Base-by-base conservation (phyloP, 1,140 invertebrate species). In the Octopus bimaculoides region DNA sequence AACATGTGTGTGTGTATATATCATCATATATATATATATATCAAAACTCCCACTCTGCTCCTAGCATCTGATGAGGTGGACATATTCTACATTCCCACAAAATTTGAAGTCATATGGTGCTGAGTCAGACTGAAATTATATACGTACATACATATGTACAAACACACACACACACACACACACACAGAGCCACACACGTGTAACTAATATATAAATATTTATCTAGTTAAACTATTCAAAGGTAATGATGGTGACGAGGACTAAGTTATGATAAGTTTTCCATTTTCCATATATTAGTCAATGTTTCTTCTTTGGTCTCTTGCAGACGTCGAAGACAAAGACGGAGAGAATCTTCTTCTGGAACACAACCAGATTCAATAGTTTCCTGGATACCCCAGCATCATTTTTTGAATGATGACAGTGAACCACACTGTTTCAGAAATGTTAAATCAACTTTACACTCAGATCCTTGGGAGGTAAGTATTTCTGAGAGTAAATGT, bases 401-500 rank as follows among this genome's bases (percentile, higher is more conserved):
- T 1, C 66, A 71, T 14, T 71, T 71, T 17, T 71, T 71, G 17
- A 71, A 71, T 17, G 66, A 71, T 71, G 66, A 71, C 7, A n/a
- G 26, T 71, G 66, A 71, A 14, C 66, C 66, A 9, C 66, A 71
- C 17, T 71, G 26, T 20, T 71, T 71, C 66, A 9, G 66, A 71
- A 71, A 14, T 20, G 26, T 71, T n/a, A 71, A 71, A 71, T 20
- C 17, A 20, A 71, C 66, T 6, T 71, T 71, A 20, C 17, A 20
- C 26, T 71, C 66, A 71, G 66, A 71, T 71, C 66, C 66, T 71
- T 71, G 66, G 66, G 66, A 71, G 66, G 66, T 71, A 71, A 71
- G 17, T 61, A 61, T 41, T 41, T 41, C 26, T 41, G 26, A 41
- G 26, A 41, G 26, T 41, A 41, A 41, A 41, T 41, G 3, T 41